A percentile compares a stretch with the other conserved stretches of the same genome.
Evolutionary conservation across 2,797 vertebrate species (phyloP).

Genomic region (Hapalemur alaotrensis): DNA sequence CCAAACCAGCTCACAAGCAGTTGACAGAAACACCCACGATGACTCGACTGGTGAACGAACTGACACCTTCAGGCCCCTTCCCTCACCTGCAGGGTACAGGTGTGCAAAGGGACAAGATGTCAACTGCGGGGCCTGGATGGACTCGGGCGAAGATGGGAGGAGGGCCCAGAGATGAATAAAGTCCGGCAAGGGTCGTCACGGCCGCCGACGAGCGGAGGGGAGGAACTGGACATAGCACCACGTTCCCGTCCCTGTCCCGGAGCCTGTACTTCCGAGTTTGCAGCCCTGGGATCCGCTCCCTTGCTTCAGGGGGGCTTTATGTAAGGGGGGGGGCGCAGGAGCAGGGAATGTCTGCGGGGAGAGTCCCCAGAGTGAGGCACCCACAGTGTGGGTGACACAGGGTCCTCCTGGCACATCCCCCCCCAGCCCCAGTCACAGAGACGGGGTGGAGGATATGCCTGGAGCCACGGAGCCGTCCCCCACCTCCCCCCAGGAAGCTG

Average conservation of each 20-base stretch:
- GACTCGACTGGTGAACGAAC: neutral
- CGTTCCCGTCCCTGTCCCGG: neutral
- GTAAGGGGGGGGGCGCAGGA: neutral
- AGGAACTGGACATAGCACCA: conserved; percentile 64
- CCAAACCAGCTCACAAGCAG: neutral
- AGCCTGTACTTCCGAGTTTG: conserved; percentile 44
- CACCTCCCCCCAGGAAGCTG: neutral
- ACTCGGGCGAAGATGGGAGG: neutral
- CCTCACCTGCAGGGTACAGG: neutral
- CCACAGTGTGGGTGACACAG: neutral
- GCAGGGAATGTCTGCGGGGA: neutral
- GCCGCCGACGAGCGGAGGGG: neutral
- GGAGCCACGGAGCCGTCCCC: neutral
- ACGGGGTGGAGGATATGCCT: neutral
- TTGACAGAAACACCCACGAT: neutral
- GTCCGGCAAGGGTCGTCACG: neutral
- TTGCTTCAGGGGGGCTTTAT: neutral
- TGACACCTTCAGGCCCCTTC: neutral
- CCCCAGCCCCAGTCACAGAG: neutral
- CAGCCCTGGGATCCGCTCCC: neutral
- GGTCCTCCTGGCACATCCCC: neutral
- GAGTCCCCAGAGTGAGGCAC: neutral
- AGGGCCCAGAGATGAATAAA: conserved; percentile 53
- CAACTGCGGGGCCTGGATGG: neutral
- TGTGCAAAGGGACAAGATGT: neutral